These are phyloP conservation scores for Halcyon senegalensis DNA, from an alignment of 2,113 vertebrate species.

Conservation along the genomic window DNA sequence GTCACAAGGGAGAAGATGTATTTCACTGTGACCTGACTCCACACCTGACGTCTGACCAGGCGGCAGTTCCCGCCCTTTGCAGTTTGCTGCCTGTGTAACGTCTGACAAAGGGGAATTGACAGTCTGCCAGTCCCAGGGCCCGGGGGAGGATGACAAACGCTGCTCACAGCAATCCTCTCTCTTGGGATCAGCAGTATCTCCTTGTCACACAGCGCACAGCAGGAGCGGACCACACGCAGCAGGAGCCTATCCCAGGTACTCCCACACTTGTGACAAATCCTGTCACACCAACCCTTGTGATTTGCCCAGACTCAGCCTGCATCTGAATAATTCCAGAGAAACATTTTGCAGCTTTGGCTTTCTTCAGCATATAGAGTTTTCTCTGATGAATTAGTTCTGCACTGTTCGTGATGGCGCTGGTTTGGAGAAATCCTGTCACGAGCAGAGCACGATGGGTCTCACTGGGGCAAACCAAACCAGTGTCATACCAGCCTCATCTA, in stretches of 20 bases:
- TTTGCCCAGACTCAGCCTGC: background rate
- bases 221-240: background rate
- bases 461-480: background rate
- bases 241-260: background rate
- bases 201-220: background rate
- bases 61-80: background rate
- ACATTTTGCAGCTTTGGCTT: background rate
- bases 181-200: background rate
- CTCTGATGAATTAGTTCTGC: background rate
- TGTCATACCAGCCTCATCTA: background rate
- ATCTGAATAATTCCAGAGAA: background rate
- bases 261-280: background rate
- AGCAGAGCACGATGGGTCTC: background rate
- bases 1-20: no score
- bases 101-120: background rate
- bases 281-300: background rate
- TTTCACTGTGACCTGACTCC: background rate
- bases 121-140: background rate
- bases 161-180: background rate
- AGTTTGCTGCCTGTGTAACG: background rate
- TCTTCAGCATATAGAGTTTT: background rate
- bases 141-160: background rate
- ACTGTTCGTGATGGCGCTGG: background rate
- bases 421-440: background rate
- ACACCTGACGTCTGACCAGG: background rate